These are phyloP conservation scores for Rhopilema esculentum DNA, from an alignment of 30 jellyfish, hydroid and myxozoan species.

Conservation along the genomic window DNA sequence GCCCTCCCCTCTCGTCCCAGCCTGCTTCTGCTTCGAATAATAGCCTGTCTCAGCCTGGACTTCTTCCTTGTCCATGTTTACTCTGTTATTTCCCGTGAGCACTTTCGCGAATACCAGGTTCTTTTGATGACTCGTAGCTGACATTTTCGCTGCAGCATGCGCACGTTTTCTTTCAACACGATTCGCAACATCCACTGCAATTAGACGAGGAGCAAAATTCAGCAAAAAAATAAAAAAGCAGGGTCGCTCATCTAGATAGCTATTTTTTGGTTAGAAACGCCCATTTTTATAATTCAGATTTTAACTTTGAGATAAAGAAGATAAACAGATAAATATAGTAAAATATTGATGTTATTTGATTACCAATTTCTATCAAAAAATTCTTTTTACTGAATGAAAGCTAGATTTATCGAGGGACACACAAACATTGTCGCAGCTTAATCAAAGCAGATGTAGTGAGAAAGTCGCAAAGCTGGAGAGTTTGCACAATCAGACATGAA, in stretches of 20 bases:
- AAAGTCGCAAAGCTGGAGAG: no score
- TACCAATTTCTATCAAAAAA: no score
- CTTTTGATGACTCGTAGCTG: constrained; percentile 26
- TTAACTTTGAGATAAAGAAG: no score
- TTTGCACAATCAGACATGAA: no score
- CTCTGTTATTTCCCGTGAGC: constrained; percentile 16
- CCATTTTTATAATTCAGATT: no score
- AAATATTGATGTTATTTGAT: no score
- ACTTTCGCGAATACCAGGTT: constrained; percentile 9
- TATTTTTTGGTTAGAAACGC: no score
- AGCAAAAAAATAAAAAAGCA: background rate
- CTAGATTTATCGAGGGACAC: no score
- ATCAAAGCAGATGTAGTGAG: no score
- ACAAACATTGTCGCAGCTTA: no score
- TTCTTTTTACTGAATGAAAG: no score
- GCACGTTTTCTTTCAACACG: constrained; percentile 55
- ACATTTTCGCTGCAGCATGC: constrained; percentile 27
- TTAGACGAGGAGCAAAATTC: background rate
- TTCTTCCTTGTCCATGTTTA: constrained; percentile 10
- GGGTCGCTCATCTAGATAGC: background rate
- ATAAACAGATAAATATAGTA: no score
- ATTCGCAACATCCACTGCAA: constrained; percentile 40
- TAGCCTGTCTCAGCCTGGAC: constrained; percentile 31
- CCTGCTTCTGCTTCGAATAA: constrained; percentile 32
- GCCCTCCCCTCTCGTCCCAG: constrained; percentile 58